Evolutionary conservation across 2,888 invertebrate species (phyloP), one percentile per base, ranked within the genome.

Genomic region (Dryococelus australis): DNA sequence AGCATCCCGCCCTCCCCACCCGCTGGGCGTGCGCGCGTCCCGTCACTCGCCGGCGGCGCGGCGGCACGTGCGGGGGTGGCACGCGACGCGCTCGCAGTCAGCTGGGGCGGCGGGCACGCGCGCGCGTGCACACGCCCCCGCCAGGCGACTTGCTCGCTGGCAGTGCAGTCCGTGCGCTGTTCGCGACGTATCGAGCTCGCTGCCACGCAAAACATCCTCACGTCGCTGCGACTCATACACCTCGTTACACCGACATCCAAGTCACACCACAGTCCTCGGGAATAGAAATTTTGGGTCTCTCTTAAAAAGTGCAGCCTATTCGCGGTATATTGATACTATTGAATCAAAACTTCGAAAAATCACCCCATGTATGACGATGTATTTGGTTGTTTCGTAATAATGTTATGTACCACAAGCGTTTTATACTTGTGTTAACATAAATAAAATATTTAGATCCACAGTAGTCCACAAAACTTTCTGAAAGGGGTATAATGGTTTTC

Each of bases 1-100:
- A 85, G 84, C 89, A 84, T 87, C 86, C 86, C 84, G 87, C 84
- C 51, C 90, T 90, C 86, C 85, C 86, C 87, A 85, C 53, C 83
- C 84, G 43, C 86, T n/a, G 47, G n/a, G 24, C 65, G 13, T 24
- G 65, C 65, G 20, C 20, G 65, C 65, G 20, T 24, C 20, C 20
- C 16, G 65, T 65, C 65, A 65, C 20, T 24, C 24, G 20, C n/a
- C n/a, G n/a, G n/a, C n/a, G n/a, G n/a, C n/a, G 65, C 24, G 65
- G 24, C 24, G n/a, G 78, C 85, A 47, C 47, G 47, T 47, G 47
- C 24, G 65, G 65, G 65, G 65, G 65, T 3, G 65, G 65, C 78
- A 78, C 26, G n/a, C 85, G 86, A 79, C 86, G 27, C 65, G 27
- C 26, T 53, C 47, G 27, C 28, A 35, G 81, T 51, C 86, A 12